Evolutionary conservation across 2,888 invertebrate species (phyloP).

Genomic region (Heteromurus nitidus): DNA sequence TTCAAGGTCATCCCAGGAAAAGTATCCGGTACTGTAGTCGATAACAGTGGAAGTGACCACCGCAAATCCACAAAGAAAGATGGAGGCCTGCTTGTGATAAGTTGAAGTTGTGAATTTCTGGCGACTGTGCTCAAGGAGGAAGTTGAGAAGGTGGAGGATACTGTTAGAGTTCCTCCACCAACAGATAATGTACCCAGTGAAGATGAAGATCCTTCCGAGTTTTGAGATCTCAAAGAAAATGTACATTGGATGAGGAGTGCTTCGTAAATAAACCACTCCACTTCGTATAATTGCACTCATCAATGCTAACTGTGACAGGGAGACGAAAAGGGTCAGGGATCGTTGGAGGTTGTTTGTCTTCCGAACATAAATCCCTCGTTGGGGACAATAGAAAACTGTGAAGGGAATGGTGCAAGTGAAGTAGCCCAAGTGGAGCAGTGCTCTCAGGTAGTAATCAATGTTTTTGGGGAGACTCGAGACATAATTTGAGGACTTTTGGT

Average conservation of each 20-base stretch:
- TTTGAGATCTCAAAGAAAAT: not conserved
- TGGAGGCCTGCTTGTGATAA: not conserved
- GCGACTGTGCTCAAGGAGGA: not conserved
- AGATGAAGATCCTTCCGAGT: not conserved
- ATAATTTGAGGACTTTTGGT: too few relatives aligned
- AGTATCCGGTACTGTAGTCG: not conserved
- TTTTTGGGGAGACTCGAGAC: too few relatives aligned
- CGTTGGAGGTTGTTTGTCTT: too few relatives aligned
- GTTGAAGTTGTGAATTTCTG: not conserved
- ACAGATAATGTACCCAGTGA: not conserved
- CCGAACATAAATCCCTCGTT: not conserved
- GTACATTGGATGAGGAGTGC: not conserved
- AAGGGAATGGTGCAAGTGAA: not conserved
- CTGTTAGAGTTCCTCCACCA: not conserved
- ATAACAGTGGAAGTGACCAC: not conserved
- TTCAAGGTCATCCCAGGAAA: not conserved
- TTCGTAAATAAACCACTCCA: not conserved
- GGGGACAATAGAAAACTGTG: not conserved
- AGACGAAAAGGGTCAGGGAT: too few relatives aligned
- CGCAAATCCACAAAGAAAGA: not conserved
- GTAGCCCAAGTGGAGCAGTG: not conserved
- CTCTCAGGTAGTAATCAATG: too few relatives aligned
- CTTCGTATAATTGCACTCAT: not conserved
- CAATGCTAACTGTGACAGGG: not conserved
- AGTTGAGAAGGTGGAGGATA: not conserved